Evolutionary conservation across 1,140 invertebrate genomes (phyloP), one percentile per base, ranked within the genome.

Genomic region (Hylyphantes graminicola): DNA sequence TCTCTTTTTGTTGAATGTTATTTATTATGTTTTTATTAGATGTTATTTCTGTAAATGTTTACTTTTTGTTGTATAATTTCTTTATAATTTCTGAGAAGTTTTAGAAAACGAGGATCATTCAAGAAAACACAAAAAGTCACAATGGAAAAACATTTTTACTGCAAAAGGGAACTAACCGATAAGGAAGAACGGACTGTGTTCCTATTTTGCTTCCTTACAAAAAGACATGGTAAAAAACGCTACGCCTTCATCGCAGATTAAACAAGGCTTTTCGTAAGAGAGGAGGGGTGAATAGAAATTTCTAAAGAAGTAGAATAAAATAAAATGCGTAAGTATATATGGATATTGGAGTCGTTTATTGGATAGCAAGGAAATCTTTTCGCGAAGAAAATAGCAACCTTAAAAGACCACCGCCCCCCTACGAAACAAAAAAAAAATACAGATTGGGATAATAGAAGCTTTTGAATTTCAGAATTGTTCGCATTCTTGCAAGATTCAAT

Each of bases 401-500:
- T 78, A 78, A 78, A 65, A 11, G 59, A 64, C 54, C 53, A 10
- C 53, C 53, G 61, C 54, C 17, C 15, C 17, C 59, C 59, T 51
- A 74, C 55, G 59, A 74, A n/a, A 13, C 50, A 17, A 51, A 35
- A 72, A 55, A 21, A 21, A 35, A 55, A 57, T 55, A 64, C 48
- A 19, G 57, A 76, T 64, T 64, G 35, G 74, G 64, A 76, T 61
- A 76, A 64, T 74, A 74, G 72, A 55, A 57, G 72, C 57, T 74
- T 74, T 74, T 74, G 68, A 70, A 70, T 53, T 51, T 48, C 72
- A 57, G 51, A 74, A 74, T 74, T 57, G 72, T 55, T 57, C 21
- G 53, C 72, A 70, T 70, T 74, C 54, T 74, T 74, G 72, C 35
- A 74, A 74, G 72, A 74, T 74, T 74, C 72, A 74, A 74, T 74